phyloP scores from a whole-genome alignment of 1,140 invertebrate species.

The Aradophagus sp. region DNA sequence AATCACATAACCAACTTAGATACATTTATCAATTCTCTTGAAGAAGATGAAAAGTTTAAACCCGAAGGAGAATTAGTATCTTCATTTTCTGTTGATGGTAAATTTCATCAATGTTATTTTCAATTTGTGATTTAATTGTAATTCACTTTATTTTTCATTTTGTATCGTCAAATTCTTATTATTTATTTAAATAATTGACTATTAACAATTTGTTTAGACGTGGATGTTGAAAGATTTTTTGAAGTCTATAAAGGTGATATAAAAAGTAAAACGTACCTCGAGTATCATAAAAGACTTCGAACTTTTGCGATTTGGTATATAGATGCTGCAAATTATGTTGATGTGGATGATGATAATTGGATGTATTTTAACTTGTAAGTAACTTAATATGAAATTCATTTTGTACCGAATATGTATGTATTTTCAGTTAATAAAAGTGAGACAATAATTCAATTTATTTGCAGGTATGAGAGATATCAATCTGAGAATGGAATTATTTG shows the following conservation, averaged over 20 bases:
- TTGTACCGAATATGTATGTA: too few relatives aligned
- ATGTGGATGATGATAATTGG: slow-evolving; percentile 94
- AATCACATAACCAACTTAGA: slow-evolving; percentile 81
- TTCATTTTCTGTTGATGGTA: slow-evolving; percentile 71
- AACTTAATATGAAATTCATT: too few relatives aligned
- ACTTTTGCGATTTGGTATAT: slow-evolving; percentile 96
- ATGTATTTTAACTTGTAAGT: slow-evolving; percentile 91
- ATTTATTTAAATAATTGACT: background rate
- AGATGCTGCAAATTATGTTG: slow-evolving; percentile 94
- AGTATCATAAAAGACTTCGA: slow-evolving; percentile 90
- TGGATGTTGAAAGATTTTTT: slow-evolving; percentile 79
- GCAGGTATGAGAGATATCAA: slow-evolving; percentile 88
- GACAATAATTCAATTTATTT: slow-evolving; percentile 35
- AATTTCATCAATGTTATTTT: too few relatives aligned
- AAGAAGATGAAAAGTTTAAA: slow-evolving; percentile 83
- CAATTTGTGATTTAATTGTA: too few relatives aligned
- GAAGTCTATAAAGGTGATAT: slow-evolving; percentile 88
- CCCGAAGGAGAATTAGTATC: slow-evolving; percentile 83
- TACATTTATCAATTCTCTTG: slow-evolving; percentile 80
- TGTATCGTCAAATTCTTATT: background rate
- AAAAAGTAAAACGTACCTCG: slow-evolving; percentile 81
- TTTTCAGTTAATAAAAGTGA: too few relatives aligned
- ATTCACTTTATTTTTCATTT: background rate
- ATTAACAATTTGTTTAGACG: slow-evolving; percentile 65
- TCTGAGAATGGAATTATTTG: slow-evolving; percentile 77